phyloP scores from a whole-genome alignment of 2,888 invertebrate genomes.

The Trissolcus brochymenae region DNA sequence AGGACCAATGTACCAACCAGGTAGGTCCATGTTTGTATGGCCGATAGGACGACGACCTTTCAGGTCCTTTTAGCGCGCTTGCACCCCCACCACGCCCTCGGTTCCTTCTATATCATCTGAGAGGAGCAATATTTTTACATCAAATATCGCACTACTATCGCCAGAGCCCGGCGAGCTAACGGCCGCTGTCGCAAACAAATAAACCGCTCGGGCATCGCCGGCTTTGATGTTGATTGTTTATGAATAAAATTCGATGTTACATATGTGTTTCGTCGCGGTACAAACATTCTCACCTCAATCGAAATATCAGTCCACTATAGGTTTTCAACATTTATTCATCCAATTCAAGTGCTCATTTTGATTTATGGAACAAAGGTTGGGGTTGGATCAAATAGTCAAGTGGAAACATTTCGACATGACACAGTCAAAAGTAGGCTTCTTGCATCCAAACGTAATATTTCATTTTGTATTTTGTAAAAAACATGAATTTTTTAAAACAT shows the following conservation, averaged over 20 bases:
- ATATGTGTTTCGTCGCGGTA: not conserved
- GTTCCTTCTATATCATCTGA: constrained; percentile 47
- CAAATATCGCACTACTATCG: not conserved
- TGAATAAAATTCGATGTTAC: constrained; percentile 29
- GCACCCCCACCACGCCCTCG: constrained; percentile 65
- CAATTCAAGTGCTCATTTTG: not conserved
- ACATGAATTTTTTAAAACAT: no score
- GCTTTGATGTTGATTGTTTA: constrained; percentile 36
- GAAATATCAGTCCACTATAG: no score
- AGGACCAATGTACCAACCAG: constrained; percentile 75
- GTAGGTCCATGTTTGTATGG: constrained; percentile 68
- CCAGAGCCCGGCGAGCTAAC: not conserved
- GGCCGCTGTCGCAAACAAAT: constrained; percentile 27
- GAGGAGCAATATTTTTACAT: constrained; percentile 32
- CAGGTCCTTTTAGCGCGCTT: constrained; percentile 53
- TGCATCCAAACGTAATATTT: no score
- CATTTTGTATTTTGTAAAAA: no score
- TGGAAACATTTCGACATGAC: no score
- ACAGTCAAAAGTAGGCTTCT: not conserved
- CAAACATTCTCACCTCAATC: no score
- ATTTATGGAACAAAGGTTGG: no score
- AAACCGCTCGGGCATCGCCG: constrained; percentile 7
- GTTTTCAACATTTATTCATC: constrained; percentile 10
- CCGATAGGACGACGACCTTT: constrained; percentile 57
- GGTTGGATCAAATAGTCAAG: no score